These are phyloP conservation scores for Tonatia bakeri DNA, from an alignment of 2,113 vertebrate genomes.

Conservation along the genomic window DNA sequence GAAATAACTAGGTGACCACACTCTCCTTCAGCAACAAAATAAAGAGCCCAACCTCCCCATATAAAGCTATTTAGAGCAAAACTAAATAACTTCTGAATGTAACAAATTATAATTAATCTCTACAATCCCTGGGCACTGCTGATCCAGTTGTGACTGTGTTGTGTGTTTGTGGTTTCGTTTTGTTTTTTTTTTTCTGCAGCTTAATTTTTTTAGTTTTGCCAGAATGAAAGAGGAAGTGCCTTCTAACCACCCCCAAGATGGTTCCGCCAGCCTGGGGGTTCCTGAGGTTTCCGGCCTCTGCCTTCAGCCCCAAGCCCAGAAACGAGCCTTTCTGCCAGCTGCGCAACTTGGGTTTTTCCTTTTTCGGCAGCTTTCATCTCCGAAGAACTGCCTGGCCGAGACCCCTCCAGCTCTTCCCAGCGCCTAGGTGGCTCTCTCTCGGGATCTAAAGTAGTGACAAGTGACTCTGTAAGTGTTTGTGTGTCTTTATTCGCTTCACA, in stretches of 20 bases:
- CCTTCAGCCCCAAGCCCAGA: background rate
- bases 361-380: background rate
- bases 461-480: background rate
- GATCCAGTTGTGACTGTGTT: background rate
- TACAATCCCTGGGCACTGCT: background rate
- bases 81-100: background rate
- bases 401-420: background rate
- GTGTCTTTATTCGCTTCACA: background rate
- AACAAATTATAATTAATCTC: background rate
- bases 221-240: constrained; percentile 54
- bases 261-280: background rate
- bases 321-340: fast-evolving
- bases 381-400: background rate
- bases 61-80: background rate
- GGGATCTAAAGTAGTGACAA: background rate
- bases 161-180: background rate
- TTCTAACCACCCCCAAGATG: background rate
- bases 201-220: constrained; percentile 42
- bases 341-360: background rate
- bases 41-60: background rate
- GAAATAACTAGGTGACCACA: background rate
- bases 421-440: background rate
- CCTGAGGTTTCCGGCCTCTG: background rate
- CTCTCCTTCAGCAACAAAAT: background rate
- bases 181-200: background rate